These are phyloP conservation scores for Coelopa pilipes DNA, from an alignment of 2,888 invertebrate genomes.

Conservation along the genomic window DNA sequence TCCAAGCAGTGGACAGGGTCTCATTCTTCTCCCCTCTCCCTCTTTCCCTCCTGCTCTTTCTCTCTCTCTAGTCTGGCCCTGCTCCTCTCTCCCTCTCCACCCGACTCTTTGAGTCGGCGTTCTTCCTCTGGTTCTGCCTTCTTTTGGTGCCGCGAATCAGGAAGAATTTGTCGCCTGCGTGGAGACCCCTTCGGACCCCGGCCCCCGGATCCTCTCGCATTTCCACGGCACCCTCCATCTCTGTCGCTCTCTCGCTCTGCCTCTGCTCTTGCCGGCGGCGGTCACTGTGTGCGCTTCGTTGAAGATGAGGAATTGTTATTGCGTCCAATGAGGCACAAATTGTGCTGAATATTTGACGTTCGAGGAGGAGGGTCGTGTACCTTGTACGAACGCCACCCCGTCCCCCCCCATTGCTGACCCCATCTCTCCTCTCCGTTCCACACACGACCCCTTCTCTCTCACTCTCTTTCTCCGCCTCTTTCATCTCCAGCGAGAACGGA, in stretches of 20 bases:
- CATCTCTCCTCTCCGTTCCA: no score
- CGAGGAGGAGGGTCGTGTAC: neutral
- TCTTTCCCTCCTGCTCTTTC: constrained; percentile 44
- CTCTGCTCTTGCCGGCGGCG: neutral
- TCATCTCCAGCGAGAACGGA: constrained; percentile 3
- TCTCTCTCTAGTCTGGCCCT: neutral
- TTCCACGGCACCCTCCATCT: neutral
- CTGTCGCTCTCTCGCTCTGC: neutral
- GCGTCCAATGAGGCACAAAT: constrained; percentile 63
- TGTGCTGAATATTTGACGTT: constrained; percentile 47
- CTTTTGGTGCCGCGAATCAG: neutral
- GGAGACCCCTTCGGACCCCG: no score
- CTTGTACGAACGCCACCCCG: no score
- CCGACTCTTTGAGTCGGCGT: neutral
- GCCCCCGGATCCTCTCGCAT: neutral
- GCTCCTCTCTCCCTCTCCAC: neutral
- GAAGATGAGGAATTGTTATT: constrained; percentile 64
- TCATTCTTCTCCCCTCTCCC: neutral
- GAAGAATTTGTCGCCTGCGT: constrained; percentile 7
- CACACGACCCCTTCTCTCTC: no score
- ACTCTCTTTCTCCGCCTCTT: neutral
- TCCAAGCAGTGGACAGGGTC: constrained; percentile 11
- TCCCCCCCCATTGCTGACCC: no score
- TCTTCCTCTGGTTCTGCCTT: neutral
- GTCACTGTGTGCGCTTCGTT: constrained; percentile 43